Evolutionary conservation across 2,888 invertebrate genomes (phyloP).

Genomic region (Aethes cnicana): DNA sequence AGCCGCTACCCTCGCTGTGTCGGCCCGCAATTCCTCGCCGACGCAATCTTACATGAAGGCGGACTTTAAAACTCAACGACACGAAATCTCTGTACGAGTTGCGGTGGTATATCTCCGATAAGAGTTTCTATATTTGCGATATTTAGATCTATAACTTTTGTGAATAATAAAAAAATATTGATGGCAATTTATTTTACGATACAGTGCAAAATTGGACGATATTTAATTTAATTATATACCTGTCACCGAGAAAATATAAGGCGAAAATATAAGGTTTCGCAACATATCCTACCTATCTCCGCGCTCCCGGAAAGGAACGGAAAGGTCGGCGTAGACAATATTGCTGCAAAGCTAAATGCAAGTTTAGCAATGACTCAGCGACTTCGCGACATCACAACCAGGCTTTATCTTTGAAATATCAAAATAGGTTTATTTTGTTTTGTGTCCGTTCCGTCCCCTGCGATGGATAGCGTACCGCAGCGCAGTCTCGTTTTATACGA

Average conservation of each 20-base stretch:
- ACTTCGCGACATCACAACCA: slow-evolving; percentile 50
- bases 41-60: slow-evolving; percentile 17
- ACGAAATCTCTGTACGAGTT: slow-evolving; percentile 17
- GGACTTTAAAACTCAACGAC: slow-evolving; percentile 15
- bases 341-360: slow-evolving; percentile 58
- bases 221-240: too few relatives aligned
- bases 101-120: background rate
- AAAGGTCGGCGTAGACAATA: slow-evolving; percentile 59
- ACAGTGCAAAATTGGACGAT: too few relatives aligned
- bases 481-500: slow-evolving; percentile 44
- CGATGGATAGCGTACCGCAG: slow-evolving; percentile 41
- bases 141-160: slow-evolving; percentile 29
- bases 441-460: slow-evolving; percentile 51
- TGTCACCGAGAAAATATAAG: background rate
- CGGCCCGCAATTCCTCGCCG: slow-evolving; percentile 36
- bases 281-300: slow-evolving; percentile 23
- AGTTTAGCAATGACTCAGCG: slow-evolving; percentile 66
- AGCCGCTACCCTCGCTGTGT: slow-evolving; percentile 47
- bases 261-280: slow-evolving; percentile 10
- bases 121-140: background rate
- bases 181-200: too few relatives aligned
- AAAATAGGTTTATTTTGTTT: slow-evolving; percentile 63
- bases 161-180: too few relatives aligned
- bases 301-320: slow-evolving; percentile 41
- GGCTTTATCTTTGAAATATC: slow-evolving; percentile 59